Conservation (phyloP, 2,113 vertebrate species). For the Calyptomena viridis region DNA sequence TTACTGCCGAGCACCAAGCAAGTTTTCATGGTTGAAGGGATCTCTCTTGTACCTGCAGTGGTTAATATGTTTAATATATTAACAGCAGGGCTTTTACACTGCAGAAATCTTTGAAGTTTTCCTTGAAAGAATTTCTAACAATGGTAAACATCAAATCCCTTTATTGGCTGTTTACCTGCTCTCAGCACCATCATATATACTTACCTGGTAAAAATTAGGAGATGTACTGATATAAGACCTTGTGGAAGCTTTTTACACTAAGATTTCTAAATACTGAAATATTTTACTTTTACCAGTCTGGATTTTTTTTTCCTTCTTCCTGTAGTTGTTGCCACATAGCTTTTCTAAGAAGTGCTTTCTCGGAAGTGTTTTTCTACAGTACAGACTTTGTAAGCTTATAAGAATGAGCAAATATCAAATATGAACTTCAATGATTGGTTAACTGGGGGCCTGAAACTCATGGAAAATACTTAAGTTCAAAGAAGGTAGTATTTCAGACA, state of each 20-base stretch:
- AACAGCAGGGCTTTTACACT: neutral
- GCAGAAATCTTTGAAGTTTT: neutral
- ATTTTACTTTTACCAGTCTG: neutral
- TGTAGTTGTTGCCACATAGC: neutral
- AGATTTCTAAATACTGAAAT: neutral
- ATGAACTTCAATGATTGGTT: neutral
- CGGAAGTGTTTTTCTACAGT: neutral
- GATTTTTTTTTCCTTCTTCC: neutral
- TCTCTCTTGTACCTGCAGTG: neutral
- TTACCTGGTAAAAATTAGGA: neutral
- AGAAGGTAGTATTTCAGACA: neutral
- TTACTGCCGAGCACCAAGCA: neutral
- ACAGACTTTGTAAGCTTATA: neutral
- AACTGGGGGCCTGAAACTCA: neutral
- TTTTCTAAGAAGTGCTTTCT: neutral
- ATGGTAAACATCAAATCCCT: neutral
- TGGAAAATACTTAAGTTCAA: neutral
- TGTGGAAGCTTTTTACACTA: neutral
- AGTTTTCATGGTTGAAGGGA: neutral
- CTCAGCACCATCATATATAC: neutral
- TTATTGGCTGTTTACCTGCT: neutral
- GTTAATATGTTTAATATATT: neutral
- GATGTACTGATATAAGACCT: neutral
- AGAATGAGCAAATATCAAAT: neutral
- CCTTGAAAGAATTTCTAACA: neutral